These are phyloP conservation scores for Emydoidea blandingii DNA, from an alignment of 2,797 vertebrate species.

Conservation along the genomic window DNA sequence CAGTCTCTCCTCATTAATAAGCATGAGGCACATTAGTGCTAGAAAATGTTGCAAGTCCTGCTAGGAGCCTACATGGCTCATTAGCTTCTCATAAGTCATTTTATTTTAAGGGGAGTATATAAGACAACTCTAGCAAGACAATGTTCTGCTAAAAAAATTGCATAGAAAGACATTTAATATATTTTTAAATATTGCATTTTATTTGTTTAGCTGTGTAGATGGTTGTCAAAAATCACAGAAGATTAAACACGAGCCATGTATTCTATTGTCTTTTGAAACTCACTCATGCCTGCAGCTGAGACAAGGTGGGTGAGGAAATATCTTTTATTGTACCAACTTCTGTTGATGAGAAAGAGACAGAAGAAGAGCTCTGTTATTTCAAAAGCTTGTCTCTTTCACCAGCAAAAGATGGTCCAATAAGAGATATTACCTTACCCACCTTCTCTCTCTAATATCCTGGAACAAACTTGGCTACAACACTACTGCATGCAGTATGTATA, in stretches of 20 bases:
- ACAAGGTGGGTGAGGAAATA: neutral
- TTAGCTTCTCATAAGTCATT: constrained; percentile 4
- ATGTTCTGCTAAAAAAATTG: constrained; percentile 19
- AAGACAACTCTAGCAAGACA: constrained; percentile 1
- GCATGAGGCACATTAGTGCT: neutral
- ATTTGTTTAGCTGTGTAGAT: constrained; percentile 44
- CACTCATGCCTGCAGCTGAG: neutral
- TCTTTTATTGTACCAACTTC: neutral
- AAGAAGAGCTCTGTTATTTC: neutral
- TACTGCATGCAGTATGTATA: constrained; percentile 15
- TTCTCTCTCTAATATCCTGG: neutral
- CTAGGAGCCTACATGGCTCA: neutral
- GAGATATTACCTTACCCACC: neutral
- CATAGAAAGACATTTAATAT: constrained; percentile 35
- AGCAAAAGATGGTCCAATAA: neutral
- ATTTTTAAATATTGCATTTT: too few relatives aligned
- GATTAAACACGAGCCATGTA: neutral
- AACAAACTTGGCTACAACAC: neutral
- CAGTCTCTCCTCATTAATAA: neutral
- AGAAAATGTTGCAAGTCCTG: neutral
- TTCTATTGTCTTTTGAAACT: constrained; percentile 41
- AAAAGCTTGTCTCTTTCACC: neutral
- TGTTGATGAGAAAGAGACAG: neutral
- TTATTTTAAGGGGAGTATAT: neutral
- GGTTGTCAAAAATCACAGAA: constrained; percentile 55